Evolutionary conservation across 2,888 invertebrate species (phyloP).

Genomic region (Eurytoma californica): DNA sequence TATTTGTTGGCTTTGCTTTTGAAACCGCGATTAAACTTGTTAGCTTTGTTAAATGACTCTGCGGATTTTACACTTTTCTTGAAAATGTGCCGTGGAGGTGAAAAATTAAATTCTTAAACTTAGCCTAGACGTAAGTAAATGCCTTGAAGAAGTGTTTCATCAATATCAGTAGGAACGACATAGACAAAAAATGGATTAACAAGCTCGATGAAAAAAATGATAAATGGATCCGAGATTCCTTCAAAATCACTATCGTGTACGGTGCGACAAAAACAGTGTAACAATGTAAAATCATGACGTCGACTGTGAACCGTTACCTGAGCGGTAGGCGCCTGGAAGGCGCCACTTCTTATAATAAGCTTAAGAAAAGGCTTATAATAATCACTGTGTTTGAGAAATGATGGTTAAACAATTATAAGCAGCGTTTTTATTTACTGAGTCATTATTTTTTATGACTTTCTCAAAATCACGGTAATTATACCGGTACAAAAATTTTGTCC

Average conservation of each 20-base stretch:
- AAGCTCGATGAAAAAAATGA: too few species aligned
- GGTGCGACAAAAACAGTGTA: neutral
- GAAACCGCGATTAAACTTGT: neutral
- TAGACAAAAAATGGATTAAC: too few species aligned
- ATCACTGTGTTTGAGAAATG: conserved; percentile 27
- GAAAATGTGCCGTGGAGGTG: too few species aligned
- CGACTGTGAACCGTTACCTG: conserved; percentile 13
- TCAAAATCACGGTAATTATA: conserved; percentile 5
- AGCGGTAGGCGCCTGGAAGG: conserved; percentile 17
- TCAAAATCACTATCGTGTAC: neutral
- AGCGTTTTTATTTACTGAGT: conserved; percentile 14
- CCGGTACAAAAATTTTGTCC: conserved; percentile 26
- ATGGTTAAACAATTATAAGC: conserved; percentile 16
- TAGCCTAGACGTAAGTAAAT: too few species aligned
- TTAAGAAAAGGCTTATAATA: conserved; percentile 15
- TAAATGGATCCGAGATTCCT: too few species aligned
- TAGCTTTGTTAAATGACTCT: neutral
- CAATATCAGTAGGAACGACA: too few species aligned
- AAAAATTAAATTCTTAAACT: too few species aligned
- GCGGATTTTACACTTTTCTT: too few species aligned
- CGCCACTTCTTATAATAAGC: conserved; percentile 15
- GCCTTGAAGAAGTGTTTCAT: too few species aligned
- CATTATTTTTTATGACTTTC: conserved; percentile 23
- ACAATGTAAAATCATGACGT: conserved; percentile 1
- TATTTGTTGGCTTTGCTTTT: neutral